Conservation (phyloP, 2,113 vertebrate species). For the Rattus norvegicus region GRCr8 NC_086023.1:72763001-72763500, state of each 20-base stretch:
- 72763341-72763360: not conserved
- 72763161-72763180: not conserved
- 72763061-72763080: not conserved
- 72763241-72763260: not conserved
- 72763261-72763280: not conserved
- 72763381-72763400: not conserved
- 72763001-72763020: not conserved
- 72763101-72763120: not conserved
- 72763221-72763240: not conserved
- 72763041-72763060: not conserved
- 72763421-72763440: not conserved
- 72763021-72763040: not conserved
- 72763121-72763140: not conserved
- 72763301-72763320: not conserved
- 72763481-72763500: not conserved
- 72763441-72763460: not conserved
- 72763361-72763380: not conserved
- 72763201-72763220: not conserved
- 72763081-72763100: not conserved
- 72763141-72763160: not conserved
- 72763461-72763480: not conserved
- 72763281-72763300: not conserved
- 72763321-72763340: not conserved
- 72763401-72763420: not conserved
- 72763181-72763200: not conserved